phyloP scores from a whole-genome alignment of 2,888 invertebrate genomes.

The Sphecodes monilicornis region DNA sequence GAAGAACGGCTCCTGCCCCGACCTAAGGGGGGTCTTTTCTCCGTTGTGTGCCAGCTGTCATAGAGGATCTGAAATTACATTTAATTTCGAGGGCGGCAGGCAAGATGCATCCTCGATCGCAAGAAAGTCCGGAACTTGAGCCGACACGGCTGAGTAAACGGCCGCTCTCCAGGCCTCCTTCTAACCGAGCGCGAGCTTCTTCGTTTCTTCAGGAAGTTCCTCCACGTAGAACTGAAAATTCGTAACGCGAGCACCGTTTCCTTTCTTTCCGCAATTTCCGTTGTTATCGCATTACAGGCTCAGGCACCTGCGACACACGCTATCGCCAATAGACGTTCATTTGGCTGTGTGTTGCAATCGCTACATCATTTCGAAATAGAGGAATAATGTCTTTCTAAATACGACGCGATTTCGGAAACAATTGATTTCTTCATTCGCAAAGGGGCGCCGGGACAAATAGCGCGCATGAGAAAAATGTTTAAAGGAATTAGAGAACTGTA shows the following conservation, averaged over 20 bases:
- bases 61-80: constrained; percentile 61
- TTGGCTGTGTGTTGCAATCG: too few species aligned
- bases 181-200: constrained; percentile 14
- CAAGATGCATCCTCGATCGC: constrained; percentile 53
- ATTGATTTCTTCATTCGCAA: background rate
- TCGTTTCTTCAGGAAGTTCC: constrained; percentile 47
- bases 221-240: constrained; percentile 10
- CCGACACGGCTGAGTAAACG: constrained; percentile 65
- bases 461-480: too few species aligned
- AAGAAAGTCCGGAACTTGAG: constrained; percentile 67
- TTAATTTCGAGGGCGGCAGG: constrained; percentile 66
- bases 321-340: background rate
- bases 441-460: too few species aligned
- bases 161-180: constrained; percentile 61
- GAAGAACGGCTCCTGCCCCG: constrained; percentile 45
- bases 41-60: constrained; percentile 14
- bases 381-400: background rate
- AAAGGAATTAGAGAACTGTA: too few species aligned
- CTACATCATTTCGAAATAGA: background rate
- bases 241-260: constrained; percentile 41
- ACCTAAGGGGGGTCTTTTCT: background rate
- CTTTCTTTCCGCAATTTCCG: constrained; percentile 50
- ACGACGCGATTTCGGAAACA: background rate
- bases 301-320: background rate
- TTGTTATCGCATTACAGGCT: background rate